Evolutionary conservation across 2,888 invertebrate species (phyloP).

Genomic region (Euplexia lucipara): DNA sequence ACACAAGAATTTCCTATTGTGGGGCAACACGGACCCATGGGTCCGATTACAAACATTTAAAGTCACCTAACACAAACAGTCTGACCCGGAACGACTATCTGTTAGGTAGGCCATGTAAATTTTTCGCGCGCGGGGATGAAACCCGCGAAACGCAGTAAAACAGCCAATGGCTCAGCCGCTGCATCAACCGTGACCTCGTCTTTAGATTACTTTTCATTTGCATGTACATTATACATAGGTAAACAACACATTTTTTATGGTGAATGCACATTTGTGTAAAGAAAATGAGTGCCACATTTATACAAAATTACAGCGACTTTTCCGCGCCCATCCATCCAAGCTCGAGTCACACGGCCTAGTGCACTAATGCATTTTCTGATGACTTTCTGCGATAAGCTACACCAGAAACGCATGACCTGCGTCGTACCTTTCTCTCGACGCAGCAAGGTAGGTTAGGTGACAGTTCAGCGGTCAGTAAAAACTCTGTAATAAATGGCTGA

Average conservation of each 20-base stretch:
- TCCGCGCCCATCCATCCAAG: constrained; percentile 48
- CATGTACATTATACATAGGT: too few species aligned
- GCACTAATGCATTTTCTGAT: constrained; percentile 51
- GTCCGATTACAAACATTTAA: too few species aligned
- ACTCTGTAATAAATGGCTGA: constrained; percentile 44
- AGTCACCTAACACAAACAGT: too few species aligned
- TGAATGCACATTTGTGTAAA: constrained; percentile 1
- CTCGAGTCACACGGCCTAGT: constrained; percentile 51
- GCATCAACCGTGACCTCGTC: too few species aligned
- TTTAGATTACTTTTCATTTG: too few species aligned
- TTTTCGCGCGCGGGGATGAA: too few species aligned
- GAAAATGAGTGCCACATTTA: constrained; percentile 28
- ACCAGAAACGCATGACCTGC: constrained; percentile 52
- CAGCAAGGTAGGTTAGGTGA: constrained; percentile 37
- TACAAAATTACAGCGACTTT: constrained; percentile 41
- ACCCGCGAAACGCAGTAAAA: too few species aligned
- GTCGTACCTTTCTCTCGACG: constrained; percentile 33
- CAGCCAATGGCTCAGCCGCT: too few species aligned
- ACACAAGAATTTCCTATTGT: too few species aligned
- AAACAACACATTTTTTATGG: constrained; percentile 4
- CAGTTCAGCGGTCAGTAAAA: constrained; percentile 53
- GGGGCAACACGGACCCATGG: too few species aligned
- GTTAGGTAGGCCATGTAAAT: too few species aligned
- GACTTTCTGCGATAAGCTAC: constrained; percentile 47
- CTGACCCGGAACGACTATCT: too few species aligned